phyloP scores from a whole-genome alignment of 2,113 vertebrate genomes.

The Rhegmatorhina hoffmannsi region DNA sequence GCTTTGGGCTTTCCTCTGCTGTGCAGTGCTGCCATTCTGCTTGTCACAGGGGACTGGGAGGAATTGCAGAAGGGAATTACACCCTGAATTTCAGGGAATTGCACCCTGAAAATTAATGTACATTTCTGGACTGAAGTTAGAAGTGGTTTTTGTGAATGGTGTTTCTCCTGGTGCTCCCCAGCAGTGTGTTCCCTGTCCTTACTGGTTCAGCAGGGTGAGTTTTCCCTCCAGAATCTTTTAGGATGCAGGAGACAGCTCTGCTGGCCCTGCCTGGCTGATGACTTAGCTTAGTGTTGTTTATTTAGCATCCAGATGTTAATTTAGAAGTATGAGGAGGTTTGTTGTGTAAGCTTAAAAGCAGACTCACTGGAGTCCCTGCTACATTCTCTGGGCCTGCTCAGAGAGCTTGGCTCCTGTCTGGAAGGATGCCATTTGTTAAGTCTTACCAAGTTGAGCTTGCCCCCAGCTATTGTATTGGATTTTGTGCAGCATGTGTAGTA shows the following conservation, averaged over 20 bases:
- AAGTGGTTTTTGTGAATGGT: fast-evolving
- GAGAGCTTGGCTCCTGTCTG: not conserved
- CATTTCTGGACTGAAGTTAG: not conserved
- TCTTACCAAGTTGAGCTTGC: not conserved
- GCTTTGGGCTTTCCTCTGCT: not conserved
- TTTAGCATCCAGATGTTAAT: not conserved
- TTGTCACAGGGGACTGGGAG: not conserved
- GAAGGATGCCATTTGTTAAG: not conserved
- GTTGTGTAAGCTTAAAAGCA: not conserved
- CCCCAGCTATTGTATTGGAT: not conserved
- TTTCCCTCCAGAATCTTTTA: not conserved
- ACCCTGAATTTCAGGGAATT: not conserved
- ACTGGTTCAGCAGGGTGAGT: not conserved
- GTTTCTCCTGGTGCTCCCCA: not conserved
- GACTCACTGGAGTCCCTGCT: not conserved
- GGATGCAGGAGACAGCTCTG: not conserved
- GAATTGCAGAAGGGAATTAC: not conserved
- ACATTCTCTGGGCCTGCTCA: not conserved
- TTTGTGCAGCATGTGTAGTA: not conserved
- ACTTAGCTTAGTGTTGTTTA: not conserved
- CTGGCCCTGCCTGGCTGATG: not conserved
- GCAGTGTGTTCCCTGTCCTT: not conserved
- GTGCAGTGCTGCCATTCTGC: not conserved
- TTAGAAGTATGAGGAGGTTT: not conserved
- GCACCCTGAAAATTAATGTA: not conserved